phyloP scores from a whole-genome alignment of 2,888 invertebrate genomes.

The Melipona bicolor region DNA sequence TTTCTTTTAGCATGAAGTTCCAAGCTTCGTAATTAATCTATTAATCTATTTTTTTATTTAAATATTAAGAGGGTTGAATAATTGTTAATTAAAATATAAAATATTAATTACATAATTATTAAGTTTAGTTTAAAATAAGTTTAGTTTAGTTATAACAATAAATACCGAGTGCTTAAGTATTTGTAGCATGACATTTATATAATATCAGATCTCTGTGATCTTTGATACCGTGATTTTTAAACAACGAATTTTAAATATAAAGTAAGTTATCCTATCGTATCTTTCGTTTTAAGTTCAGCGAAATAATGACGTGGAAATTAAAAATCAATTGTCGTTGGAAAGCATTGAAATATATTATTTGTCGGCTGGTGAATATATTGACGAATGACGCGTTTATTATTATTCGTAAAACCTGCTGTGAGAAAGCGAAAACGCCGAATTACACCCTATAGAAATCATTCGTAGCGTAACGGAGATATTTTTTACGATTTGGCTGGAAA shows the following conservation, averaged over 20 bases:
- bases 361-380: background rate
- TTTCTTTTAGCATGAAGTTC: too few species aligned
- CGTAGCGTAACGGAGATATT: background rate
- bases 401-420: too few species aligned
- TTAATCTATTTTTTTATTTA: too few species aligned
- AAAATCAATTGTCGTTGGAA: background rate
- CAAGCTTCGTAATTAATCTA: too few species aligned
- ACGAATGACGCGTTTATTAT: background rate
- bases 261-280: background rate
- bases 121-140: background rate
- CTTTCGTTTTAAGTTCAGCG: background rate
- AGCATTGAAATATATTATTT: background rate
- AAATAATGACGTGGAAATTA: background rate
- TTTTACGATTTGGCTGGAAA: background rate
- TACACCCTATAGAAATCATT: background rate
- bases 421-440: background rate
- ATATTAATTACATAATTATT: background rate
- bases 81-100: background rate
- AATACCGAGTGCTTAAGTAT: too few species aligned
- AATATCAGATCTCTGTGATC: too few species aligned
- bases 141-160: too few species aligned
- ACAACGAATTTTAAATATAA: too few species aligned
- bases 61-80: too few species aligned
- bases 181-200: too few species aligned
- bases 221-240: too few species aligned